phyloP scores from a whole-genome alignment of 92 coral and sea anemone species.

The Palythoa caribaeorum region DNA sequence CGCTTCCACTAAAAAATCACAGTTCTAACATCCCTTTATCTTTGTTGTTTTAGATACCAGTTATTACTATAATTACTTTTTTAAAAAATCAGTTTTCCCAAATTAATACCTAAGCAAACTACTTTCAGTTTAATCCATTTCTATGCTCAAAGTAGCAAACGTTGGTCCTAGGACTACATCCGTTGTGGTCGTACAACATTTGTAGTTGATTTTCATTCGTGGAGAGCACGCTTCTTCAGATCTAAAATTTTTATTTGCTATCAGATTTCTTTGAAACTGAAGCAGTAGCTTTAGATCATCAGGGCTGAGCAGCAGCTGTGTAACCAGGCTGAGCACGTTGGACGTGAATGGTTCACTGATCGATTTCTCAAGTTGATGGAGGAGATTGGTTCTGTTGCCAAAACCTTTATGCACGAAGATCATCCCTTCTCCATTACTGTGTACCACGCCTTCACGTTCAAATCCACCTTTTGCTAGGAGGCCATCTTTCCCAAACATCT shows the following conservation, averaged over 20 bases:
- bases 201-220: conserved; percentile 76
- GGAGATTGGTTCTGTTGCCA: conserved; percentile 68
- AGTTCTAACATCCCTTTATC: too few species aligned
- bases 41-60: too few species aligned
- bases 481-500: conserved; percentile 86
- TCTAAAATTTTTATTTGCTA: conserved; percentile 64
- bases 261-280: conserved; percentile 70
- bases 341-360: conserved; percentile 49
- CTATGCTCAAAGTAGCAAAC: conserved; percentile 80
- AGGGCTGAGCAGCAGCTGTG: conserved; percentile 75
- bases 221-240: conserved; percentile 89
- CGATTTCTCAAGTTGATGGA: conserved; percentile 64
- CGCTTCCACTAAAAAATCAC: too few species aligned
- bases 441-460: conserved; percentile 74
- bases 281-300: conserved; percentile 69
- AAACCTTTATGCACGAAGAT: conserved; percentile 69
- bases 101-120: too few species aligned
- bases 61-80: too few species aligned
- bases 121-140: conserved; percentile 57
- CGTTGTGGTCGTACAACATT: conserved; percentile 78
- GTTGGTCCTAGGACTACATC: conserved; percentile 70
- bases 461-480: conserved; percentile 81
- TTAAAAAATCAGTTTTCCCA: too few species aligned
- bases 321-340: conserved; percentile 68
- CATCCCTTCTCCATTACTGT: conserved; percentile 67